phyloP scores from a whole-genome alignment of 2,888 invertebrate species.

The Caenorhabditis uteleia region DNA sequence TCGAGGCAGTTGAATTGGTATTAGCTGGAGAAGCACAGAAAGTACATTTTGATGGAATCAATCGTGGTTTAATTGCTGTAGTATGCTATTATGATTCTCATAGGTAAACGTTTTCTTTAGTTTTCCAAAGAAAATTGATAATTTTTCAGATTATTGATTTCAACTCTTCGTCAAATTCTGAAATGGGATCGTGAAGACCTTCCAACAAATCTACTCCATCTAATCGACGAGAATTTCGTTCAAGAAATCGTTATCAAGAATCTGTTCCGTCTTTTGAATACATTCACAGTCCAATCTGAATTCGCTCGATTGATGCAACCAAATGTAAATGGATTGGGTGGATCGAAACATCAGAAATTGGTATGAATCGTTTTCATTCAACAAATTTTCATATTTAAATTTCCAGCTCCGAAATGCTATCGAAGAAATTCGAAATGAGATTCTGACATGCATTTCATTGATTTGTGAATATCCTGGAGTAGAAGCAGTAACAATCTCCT shows the following conservation, averaged over 20 bases:
- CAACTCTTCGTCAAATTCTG: constrained; percentile 30
- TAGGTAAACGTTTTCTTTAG: constrained; percentile 16
- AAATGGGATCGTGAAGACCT: constrained; percentile 34
- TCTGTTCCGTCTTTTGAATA: constrained; percentile 43
- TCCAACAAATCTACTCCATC: constrained; percentile 7
- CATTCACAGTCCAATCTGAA: constrained; percentile 44
- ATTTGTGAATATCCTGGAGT: constrained; percentile 29
- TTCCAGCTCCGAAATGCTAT: constrained; percentile 38
- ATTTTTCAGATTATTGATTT: constrained; percentile 14
- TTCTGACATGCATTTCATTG: constrained; percentile 24
- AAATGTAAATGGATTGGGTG: constrained; percentile 54
- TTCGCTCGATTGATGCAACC: constrained; percentile 43
- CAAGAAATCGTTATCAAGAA: constrained; percentile 21
- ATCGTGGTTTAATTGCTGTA: constrained; percentile 53
- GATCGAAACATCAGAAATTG: constrained; percentile 51
- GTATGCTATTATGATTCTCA: constrained; percentile 62
- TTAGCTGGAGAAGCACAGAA: constrained; percentile 53
- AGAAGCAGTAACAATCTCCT: constrained; percentile 22
- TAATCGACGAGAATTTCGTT: constrained; percentile 36
- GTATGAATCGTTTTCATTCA: constrained; percentile 6
- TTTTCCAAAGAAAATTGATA: constrained; percentile 5
- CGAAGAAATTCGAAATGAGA: constrained; percentile 37
- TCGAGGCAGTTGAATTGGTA: constrained; percentile 51
- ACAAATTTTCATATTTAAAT: neutral
- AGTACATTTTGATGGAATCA: constrained; percentile 46